Base-by-base conservation (phyloP, 2,113 vertebrate genomes). In the Solea solea region DNA sequence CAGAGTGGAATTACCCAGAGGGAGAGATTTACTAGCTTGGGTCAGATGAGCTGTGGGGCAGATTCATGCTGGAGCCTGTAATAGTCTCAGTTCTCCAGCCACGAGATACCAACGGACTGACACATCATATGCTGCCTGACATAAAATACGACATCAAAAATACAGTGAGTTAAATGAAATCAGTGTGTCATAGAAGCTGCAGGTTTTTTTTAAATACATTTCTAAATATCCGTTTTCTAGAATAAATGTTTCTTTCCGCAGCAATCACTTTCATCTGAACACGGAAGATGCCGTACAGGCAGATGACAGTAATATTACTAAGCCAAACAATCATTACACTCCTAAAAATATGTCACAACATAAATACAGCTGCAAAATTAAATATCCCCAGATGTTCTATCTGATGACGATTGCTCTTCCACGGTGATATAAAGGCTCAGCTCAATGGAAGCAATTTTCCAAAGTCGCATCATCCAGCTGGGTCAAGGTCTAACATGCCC, bases 21-120 rank as follows among this genome's bases (percentile, higher is more conserved):
- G 69, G 51, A 67, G 46, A 84, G 81, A 87, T 83, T 88, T 88
- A 81, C 74, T 69, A 80, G 56, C 42, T 56, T 57, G 21, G 84
- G 72, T 84, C 80, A 82, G 79, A 84, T 84, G 78, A 87, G 78
- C 86, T 72, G 64, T 60, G 61, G 62, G 60, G 63, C 27, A 73
- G 76, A 88, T 84, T 85, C 72, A 85, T 70, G 56, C 65, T 58
- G 10, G 74, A 80, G 67, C 50, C 45, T 52, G 69, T 66, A 57
- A 78, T 69, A 76, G 76, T 55, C 44, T 56, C 56, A 41, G 66
- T 55, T 72, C 78, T 52, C 27, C 48, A 44, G 78, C 81, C 51
- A 71, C 56, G 64, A 63, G 34, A 59, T 49, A 66, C 80, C 69
- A 72, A 71, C 21, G 48, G 59, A 51, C 60, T 0, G 45, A 46